Percentiles rank a stretch among this genome's conserved stretches.
phyloP scores from a whole-genome alignment of 2,888 invertebrate genomes.

The Lepidocyrtoides sp. region DNA sequence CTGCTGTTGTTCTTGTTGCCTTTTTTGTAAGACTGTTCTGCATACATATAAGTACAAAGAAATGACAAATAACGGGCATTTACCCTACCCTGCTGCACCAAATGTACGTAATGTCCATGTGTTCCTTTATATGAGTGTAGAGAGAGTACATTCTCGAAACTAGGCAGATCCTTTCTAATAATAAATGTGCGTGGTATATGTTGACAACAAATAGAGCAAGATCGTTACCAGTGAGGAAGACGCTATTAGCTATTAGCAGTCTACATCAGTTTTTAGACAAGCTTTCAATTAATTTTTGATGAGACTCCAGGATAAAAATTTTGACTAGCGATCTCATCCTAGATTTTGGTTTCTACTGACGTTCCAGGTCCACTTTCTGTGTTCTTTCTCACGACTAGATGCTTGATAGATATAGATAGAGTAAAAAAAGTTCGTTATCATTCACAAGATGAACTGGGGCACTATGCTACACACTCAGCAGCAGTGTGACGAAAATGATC shows the following conservation, averaged over 20 bases:
- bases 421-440: background rate
- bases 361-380: background rate
- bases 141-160: too few relatives aligned
- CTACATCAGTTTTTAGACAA: conserved; percentile 77
- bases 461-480: conserved; percentile 21
- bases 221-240: conserved; percentile 41
- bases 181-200: conserved; percentile 51
- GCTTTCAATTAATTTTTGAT: conserved; percentile 83
- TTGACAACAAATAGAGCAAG: conserved; percentile 64
- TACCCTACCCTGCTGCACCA: background rate
- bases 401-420: background rate
- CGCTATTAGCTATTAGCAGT: conserved; percentile 76
- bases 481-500: conserved; percentile 26
- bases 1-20: background rate
- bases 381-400: background rate
- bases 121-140: too few relatives aligned
- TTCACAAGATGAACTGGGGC: background rate
- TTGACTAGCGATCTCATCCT: background rate
- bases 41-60: background rate
- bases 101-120: too few relatives aligned
- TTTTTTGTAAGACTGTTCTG: background rate
- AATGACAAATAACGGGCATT: background rate
- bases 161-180: conserved; percentile 37
- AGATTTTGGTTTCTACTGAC: background rate
- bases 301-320: conserved; percentile 63